Evolutionary conservation across 1,140 invertebrate genomes (phyloP).

Genomic region (Drosophila lacertosa): DNA sequence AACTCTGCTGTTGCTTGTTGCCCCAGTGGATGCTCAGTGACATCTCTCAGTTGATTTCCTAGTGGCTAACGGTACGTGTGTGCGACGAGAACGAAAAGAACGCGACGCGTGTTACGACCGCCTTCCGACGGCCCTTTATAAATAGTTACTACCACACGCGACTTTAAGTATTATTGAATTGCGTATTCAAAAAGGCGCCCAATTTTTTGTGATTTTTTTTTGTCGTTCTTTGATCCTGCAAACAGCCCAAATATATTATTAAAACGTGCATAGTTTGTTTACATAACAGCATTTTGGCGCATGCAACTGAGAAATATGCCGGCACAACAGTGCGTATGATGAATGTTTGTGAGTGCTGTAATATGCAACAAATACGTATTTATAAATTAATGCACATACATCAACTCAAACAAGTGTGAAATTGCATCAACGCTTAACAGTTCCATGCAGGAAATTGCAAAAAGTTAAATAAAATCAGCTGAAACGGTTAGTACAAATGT

Average conservation of each 20-base stretch:
- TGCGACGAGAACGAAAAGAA: not conserved
- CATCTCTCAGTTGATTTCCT: not conserved
- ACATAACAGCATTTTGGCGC: slow-evolving; percentile 8
- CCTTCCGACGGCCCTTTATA: not conserved
- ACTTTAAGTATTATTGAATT: slow-evolving; percentile 3
- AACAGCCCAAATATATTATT: slow-evolving; percentile 11
- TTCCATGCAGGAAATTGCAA: slow-evolving; percentile 23
- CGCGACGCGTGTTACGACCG: slow-evolving; percentile 20
- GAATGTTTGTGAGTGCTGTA: slow-evolving; percentile 23
- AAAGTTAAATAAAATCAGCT: slow-evolving; percentile 2
- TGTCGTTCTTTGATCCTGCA: slow-evolving; percentile 9
- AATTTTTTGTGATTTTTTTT: slow-evolving; percentile 46
- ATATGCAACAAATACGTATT: slow-evolving; percentile 42
- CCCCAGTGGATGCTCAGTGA: slow-evolving; percentile 13
- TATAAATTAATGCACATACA: slow-evolving; percentile 10
- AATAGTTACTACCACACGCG: slow-evolving; percentile 3
- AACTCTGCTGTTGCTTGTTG: slow-evolving; percentile 73
- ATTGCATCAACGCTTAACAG: slow-evolving; percentile 25
- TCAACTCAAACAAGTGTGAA: slow-evolving; percentile 30
- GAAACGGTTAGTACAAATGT: slow-evolving; percentile 29
- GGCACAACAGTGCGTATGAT: slow-evolving; percentile 49
- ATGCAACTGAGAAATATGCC: slow-evolving; percentile 12
- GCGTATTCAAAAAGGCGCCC: not conserved
- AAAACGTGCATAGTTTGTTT: slow-evolving; percentile 25
- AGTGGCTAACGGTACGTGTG: slow-evolving; percentile 30